These are phyloP conservation scores for Caenorhabditis plicata DNA, from an alignment of 2,888 invertebrate species.

Conservation along the genomic window DNA sequence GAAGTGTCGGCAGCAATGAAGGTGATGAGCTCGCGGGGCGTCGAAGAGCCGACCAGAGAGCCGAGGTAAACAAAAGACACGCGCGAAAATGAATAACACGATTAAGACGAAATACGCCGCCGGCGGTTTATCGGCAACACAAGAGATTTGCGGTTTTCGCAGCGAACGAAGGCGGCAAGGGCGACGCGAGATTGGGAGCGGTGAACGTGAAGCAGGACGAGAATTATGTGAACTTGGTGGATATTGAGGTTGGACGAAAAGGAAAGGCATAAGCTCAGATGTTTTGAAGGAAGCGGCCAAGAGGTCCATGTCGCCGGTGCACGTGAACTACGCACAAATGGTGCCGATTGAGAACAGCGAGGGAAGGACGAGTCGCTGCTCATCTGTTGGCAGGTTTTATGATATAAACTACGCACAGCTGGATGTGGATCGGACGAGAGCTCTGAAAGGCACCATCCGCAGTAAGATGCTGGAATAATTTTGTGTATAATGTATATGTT, in stretches of 20 bases:
- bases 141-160: constrained; percentile 9
- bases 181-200: constrained; percentile 19
- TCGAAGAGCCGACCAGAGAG: constrained; percentile 1
- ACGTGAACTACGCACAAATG: constrained; percentile 22
- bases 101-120: constrained; percentile 11
- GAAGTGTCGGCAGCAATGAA: constrained; percentile 21
- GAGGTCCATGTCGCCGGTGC: constrained; percentile 14
- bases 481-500: too few species aligned
- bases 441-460: constrained; percentile 20
- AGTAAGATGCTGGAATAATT: background rate
- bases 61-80: background rate
- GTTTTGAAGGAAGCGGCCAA: background rate
- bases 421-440: constrained; percentile 26
- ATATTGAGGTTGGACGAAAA: constrained; percentile 21
- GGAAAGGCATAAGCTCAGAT: background rate
- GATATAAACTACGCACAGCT: constrained; percentile 33
- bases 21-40: constrained; percentile 13
- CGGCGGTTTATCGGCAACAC: constrained; percentile 15
- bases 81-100: constrained; percentile 1
- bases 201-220: constrained; percentile 19
- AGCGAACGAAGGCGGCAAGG: too few species aligned
- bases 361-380: constrained; percentile 24
- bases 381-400: constrained; percentile 25
- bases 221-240: constrained; percentile 29
- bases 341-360: constrained; percentile 20